These are phyloP conservation scores for Hapalemur alaotrensis DNA, from an alignment of 2,797 vertebrate genomes.

Conservation along the genomic window DNA sequence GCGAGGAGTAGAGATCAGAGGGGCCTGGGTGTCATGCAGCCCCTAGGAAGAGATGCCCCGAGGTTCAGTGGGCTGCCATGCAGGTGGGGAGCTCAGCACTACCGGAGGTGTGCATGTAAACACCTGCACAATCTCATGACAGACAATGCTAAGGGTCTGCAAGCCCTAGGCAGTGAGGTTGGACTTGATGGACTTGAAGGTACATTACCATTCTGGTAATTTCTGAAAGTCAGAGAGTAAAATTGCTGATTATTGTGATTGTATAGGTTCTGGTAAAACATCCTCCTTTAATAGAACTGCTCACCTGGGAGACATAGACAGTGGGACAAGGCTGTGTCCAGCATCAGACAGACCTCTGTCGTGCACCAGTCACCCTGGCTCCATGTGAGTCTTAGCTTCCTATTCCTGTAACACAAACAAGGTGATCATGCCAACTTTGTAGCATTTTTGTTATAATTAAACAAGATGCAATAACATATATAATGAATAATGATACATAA, in stretches of 20 bases:
- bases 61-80: background rate
- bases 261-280: background rate
- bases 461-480: background rate
- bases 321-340: background rate
- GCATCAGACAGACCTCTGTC: background rate
- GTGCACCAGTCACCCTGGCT: rapidly evolving
- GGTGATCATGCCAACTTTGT: rapidly evolving
- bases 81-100: rapidly evolving
- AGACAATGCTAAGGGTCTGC: no score
- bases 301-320: background rate
- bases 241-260: no score
- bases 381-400: background rate
- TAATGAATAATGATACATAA: background rate
- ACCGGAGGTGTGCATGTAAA: rapidly evolving
- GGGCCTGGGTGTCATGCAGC: no score
- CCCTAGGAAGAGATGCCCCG: background rate
- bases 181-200: background rate
- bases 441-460: background rate
- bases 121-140: rapidly evolving
- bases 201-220: background rate
- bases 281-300: background rate
- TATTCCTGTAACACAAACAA: background rate
- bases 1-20: background rate
- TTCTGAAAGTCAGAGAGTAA: background rate
- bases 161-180: background rate